Percentiles rank a stretch among this genome's conserved stretches.
phyloP scores from a whole-genome alignment of 1,140 invertebrate genomes.

The Lethocerus indicus region DNA sequence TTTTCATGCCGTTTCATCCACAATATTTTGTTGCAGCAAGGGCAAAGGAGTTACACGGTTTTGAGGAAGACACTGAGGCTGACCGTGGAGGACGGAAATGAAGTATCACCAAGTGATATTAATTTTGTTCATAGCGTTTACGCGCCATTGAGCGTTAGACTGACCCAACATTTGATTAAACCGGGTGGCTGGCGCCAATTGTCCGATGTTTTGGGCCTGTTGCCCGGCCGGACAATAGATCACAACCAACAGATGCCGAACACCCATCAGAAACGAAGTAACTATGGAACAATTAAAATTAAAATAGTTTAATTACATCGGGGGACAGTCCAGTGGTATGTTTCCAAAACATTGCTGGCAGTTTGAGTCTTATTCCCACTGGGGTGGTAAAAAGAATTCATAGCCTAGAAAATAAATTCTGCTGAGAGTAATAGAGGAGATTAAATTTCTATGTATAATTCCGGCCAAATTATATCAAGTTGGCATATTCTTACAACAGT shows the following conservation, averaged over 20 bases:
- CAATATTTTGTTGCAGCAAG: neutral
- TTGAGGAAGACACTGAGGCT: constrained; percentile 48
- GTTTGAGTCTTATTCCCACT: no score
- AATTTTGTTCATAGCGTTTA: constrained; percentile 89
- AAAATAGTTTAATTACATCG: no score
- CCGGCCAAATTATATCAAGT: no score
- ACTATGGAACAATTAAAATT: no score
- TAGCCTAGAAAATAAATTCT: no score
- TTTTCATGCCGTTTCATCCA: neutral
- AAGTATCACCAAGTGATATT: constrained; percentile 72
- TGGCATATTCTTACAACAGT: no score
- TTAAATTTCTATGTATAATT: no score
- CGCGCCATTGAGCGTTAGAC: constrained; percentile 77
- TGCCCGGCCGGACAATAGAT: constrained; percentile 41
- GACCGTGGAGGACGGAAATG: constrained; percentile 73
- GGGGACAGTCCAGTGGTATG: no score
- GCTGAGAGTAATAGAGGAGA: no score
- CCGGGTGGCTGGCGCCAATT: constrained; percentile 67
- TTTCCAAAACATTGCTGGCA: no score
- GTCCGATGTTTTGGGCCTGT: constrained; percentile 41
- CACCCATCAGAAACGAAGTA: constrained; percentile 8
- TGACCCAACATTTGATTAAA: constrained; percentile 70
- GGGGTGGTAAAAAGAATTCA: no score
- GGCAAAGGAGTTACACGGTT: constrained; percentile 25
- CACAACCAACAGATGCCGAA: constrained; percentile 31